These are phyloP conservation scores for Euzophera pinguis DNA, from an alignment of 2,888 invertebrate genomes.

Conservation along the genomic window DNA sequence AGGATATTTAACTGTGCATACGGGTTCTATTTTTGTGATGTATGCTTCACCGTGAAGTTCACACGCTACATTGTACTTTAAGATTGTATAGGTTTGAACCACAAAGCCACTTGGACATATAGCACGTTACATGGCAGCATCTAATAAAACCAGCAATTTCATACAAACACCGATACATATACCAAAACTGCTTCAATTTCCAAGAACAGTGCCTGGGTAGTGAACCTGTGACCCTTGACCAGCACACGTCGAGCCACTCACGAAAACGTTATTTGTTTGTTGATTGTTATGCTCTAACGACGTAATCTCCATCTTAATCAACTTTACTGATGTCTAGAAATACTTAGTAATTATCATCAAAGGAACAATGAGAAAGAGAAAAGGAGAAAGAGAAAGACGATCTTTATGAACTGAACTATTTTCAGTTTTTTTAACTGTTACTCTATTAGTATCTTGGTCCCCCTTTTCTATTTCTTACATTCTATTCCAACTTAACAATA, in stretches of 20 bases:
- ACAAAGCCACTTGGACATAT: neutral
- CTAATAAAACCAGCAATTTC: slow-evolving; percentile 23
- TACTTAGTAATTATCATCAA: slow-evolving; percentile 11
- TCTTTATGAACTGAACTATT: no score
- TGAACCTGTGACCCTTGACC: slow-evolving; percentile 49
- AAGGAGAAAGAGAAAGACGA: no score
- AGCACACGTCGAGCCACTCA: slow-evolving; percentile 40
- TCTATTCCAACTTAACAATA: no score
- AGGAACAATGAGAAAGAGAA: neutral
- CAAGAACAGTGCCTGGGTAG: slow-evolving; percentile 36
- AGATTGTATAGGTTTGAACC: neutral
- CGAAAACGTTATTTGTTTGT: slow-evolving; percentile 51
- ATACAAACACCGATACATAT: slow-evolving; percentile 25
- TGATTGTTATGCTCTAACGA: slow-evolving; percentile 32
- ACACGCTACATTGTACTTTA: neutral
- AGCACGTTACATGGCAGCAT: slow-evolving; percentile 16
- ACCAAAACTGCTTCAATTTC: slow-evolving; percentile 37
- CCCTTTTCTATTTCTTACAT: no score
- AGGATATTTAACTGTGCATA: no score
- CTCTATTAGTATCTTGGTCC: no score
- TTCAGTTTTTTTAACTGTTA: no score
- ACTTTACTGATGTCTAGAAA: slow-evolving; percentile 20
- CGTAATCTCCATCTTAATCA: slow-evolving; percentile 32
- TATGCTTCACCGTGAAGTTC: neutral
- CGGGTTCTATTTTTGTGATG: no score